Percentiles rank a stretch among this genome's conserved stretches.
phyloP scores from a whole-genome alignment of 1,140 invertebrate genomes.

The Chrysomallon squamiferum region DNA sequence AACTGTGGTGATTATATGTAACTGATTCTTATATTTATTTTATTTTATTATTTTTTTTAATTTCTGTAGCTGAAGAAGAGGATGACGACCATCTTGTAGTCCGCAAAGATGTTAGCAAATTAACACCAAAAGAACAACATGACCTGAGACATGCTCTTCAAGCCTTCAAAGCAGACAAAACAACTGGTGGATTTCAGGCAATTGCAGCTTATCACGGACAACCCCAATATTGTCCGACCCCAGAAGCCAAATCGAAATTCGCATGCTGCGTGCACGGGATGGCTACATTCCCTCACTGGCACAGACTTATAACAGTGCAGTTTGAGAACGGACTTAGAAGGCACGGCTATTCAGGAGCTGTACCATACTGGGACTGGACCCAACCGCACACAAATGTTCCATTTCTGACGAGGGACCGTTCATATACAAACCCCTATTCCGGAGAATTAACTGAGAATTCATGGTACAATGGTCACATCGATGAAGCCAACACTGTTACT shows the following conservation, averaged over 20 bases:
- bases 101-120: constrained; percentile 7
- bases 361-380: constrained; percentile 38
- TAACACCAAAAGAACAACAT: constrained; percentile 5
- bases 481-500: constrained; percentile 9
- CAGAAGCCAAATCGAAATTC: constrained; percentile 1
- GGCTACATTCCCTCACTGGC: constrained; percentile 34
- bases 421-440: constrained; percentile 7
- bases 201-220: constrained; percentile 29
- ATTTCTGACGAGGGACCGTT: constrained; percentile 10
- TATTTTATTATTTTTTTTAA: too few relatives aligned
- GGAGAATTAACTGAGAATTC: constrained; percentile 7
- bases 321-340: constrained; percentile 5
- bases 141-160: constrained; percentile 8
- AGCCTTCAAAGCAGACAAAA: constrained; percentile 11
- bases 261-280: constrained; percentile 31
- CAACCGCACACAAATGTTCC: constrained; percentile 18
- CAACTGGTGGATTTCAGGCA: constrained; percentile 24
- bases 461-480: constrained; percentile 1
- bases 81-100: too few relatives aligned
- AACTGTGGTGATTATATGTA: too few relatives aligned
- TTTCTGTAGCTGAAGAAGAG: too few relatives aligned
- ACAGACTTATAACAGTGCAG: constrained; percentile 15
- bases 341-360: constrained; percentile 6
- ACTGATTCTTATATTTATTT: too few relatives aligned
- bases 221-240: constrained; percentile 17